These are phyloP conservation scores for Contarinia nasturtii DNA, from an alignment of 1,140 invertebrate species.

Conservation along the genomic window DNA sequence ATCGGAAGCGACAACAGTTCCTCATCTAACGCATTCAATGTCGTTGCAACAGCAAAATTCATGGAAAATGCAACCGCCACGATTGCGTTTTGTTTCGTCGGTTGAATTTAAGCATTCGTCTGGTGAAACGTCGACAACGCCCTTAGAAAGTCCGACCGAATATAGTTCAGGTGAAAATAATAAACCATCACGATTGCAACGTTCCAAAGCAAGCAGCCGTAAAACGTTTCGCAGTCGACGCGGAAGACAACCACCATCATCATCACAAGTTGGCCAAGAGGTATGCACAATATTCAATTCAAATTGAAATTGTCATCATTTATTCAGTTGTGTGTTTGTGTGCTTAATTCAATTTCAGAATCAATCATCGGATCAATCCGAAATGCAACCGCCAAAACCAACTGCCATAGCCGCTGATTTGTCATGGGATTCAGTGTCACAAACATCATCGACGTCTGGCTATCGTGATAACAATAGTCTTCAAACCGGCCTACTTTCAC, in stretches of 20 bases:
- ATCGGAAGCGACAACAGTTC: constrained; percentile 8
- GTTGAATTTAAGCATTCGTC: constrained; percentile 19
- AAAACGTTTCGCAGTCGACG: constrained; percentile 80
- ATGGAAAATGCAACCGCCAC: constrained; percentile 31
- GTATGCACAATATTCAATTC: constrained; percentile 16
- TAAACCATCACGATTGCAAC: constrained; percentile 60
- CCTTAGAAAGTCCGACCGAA: constrained; percentile 44
- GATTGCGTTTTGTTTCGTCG: constrained; percentile 58
- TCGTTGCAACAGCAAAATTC: constrained; percentile 16
- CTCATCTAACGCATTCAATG: constrained; percentile 21
- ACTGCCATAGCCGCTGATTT: constrained; percentile 29
- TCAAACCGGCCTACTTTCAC: constrained; percentile 31
- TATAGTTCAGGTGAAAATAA: constrained; percentile 40
- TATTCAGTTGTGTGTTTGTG: neutral
- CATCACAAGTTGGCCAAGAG: constrained; percentile 12
- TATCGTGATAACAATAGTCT: constrained; percentile 44
- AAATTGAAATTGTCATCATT: neutral
- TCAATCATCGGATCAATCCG: constrained; percentile 5
- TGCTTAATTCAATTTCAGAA: neutral
- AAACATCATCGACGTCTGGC: constrained; percentile 60
- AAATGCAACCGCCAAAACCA: constrained; percentile 15
- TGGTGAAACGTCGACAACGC: constrained; percentile 53
- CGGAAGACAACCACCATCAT: constrained; percentile 31
- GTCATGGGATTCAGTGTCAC: constrained; percentile 60
- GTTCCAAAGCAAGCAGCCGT: constrained; percentile 81